Percentiles rank a stretch among this genome's conserved stretches.
Evolutionary conservation across 2,797 vertebrate genomes (phyloP).

Genomic region (Somateria mollissima): DNA sequence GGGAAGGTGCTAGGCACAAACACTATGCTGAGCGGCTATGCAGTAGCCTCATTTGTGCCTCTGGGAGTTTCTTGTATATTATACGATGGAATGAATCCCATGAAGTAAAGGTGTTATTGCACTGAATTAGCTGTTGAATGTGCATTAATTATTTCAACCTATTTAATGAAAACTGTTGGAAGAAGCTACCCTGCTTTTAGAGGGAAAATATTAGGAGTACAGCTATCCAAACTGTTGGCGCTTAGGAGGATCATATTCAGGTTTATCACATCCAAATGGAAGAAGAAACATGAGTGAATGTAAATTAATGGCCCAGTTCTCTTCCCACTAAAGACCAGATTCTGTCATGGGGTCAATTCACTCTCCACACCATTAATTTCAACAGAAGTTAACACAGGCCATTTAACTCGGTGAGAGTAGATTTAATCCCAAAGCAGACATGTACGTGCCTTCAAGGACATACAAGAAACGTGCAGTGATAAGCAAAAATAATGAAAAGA

Average conservation of each 20-base stretch:
- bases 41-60: background rate
- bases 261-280: background rate
- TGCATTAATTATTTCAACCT: conserved; percentile 4
- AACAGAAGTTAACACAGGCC: background rate
- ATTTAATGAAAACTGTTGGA: background rate
- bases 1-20: background rate
- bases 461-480: background rate
- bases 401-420: background rate
- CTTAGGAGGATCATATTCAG: background rate
- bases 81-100: background rate
- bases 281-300: background rate
- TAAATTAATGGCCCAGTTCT: background rate
- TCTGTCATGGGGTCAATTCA: background rate
- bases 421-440: background rate
- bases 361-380: background rate
- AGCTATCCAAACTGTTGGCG: background rate
- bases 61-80: fast-evolving
- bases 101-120: background rate
- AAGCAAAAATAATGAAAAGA: background rate
- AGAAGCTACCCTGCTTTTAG: background rate
- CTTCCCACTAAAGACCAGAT: background rate
- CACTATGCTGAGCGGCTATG: fast-evolving
- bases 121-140: background rate
- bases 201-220: background rate
- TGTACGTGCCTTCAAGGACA: background rate